Evolutionary conservation across 1,140 invertebrate species (phyloP), one percentile per base, ranked within the genome.

Genomic region (Drosophila lacertosa): DNA sequence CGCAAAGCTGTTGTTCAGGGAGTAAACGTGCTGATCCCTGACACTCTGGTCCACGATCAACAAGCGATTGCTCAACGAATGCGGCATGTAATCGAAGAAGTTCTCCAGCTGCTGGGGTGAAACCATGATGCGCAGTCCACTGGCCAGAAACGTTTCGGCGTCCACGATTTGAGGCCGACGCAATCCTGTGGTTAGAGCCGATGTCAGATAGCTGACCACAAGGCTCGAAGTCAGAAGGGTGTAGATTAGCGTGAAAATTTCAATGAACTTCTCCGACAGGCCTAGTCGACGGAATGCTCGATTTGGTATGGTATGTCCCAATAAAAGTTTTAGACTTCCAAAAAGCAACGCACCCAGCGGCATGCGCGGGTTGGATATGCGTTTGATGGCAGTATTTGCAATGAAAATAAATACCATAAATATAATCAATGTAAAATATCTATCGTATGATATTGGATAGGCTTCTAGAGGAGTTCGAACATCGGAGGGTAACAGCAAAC

Each of bases 401-500:
- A 42, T 20, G 1, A 7, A 42, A 16, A 42, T 29, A 29, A 62
- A 53, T 62, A 13, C 0, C 4, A 3, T 2, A 11, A 60, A 60
- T 1, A 9, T 0, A 20, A 6, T 0, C 4, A 50, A 26, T 39
- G 58, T 18, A 11, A 6, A 4, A 4, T 10, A 9, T 6, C 4
- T 11, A 10, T 11, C 18, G n/a, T 13, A 5, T 5, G 9, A 20
- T 1, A 15, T 11, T 9, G 20, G 3, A 39, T 15, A 39, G 3
- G 4, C 11, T 18, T 7, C 1, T n/a, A 24, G 1, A 6, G 13
- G 0, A 15, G 50, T 0, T 0, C 1, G 3, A 39, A 50, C 22
- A 29, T 51, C 5, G 6, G 29, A 1, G 4, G 57, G 65, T 40
- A 68, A 5, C 0, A 62, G 33, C 10, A 68, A 3, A 15, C 65